phyloP scores from a whole-genome alignment of 2,888 invertebrate genomes.

The Octonoba sinensis region DNA sequence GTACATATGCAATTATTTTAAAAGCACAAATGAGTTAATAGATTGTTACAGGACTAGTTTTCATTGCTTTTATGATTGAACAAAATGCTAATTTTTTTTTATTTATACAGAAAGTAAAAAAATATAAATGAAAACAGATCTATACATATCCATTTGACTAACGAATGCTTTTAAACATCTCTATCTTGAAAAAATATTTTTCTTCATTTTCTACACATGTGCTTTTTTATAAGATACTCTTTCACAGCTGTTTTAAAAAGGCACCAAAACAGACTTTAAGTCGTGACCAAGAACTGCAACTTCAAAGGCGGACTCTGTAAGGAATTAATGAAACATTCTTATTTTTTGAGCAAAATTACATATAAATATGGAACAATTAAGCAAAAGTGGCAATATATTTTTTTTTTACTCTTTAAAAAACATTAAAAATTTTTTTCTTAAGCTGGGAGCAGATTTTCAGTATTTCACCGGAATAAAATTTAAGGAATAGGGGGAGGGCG shows the following conservation, averaged over 20 bases:
- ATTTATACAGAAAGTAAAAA: neutral
- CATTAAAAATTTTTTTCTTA: too few species aligned
- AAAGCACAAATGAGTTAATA: too few species aligned
- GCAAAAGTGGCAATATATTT: too few species aligned
- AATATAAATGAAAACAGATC: conserved; percentile 6
- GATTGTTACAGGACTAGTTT: too few species aligned
- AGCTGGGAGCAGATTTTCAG: too few species aligned
- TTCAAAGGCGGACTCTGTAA: conserved; percentile 55
- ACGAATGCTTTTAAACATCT: conserved; percentile 28
- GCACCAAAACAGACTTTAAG: conserved; percentile 45
- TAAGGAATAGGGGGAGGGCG: too few species aligned
- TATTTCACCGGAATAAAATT: too few species aligned
- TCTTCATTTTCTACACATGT: conserved; percentile 24
- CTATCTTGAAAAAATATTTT: conserved; percentile 48
- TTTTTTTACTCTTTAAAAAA: too few species aligned
- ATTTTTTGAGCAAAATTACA: neutral
- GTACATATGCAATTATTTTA: too few species aligned
- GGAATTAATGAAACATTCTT: conserved; percentile 9
- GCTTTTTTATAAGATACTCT: conserved; percentile 23
- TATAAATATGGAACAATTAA: too few species aligned
- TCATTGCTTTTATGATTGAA: too few species aligned
- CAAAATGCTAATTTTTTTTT: too few species aligned
- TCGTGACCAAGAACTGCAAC: conserved; percentile 46
- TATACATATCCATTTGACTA: conserved; percentile 36
- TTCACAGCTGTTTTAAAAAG: conserved; percentile 37